These are phyloP conservation scores for Ptilorrhoa leucosticta DNA, from an alignment of 2,113 vertebrate genomes.

Conservation along the genomic window DNA sequence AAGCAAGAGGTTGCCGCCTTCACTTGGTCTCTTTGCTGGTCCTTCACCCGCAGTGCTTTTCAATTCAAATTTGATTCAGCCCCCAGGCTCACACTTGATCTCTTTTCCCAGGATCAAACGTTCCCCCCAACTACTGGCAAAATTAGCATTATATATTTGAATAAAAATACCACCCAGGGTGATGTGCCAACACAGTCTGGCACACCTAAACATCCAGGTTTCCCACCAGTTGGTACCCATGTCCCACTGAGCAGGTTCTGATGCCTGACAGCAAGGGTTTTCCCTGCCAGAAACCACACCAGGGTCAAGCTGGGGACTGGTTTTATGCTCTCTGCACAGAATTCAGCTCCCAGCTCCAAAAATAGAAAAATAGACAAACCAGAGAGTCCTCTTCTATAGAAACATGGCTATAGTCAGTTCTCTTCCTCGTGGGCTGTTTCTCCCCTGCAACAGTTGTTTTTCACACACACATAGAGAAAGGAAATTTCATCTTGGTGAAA, in stretches of 20 bases:
- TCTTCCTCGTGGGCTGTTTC: neutral
- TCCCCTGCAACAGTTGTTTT: neutral
- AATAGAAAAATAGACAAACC: neutral
- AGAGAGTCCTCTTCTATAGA: neutral
- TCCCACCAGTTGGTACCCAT: neutral
- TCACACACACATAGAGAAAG: neutral
- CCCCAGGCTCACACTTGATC: neutral
- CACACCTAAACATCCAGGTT: accelerated
- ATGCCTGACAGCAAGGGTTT: neutral
- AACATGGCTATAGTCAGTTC: neutral
- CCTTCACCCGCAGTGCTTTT: neutral
- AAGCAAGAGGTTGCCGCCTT: neutral
- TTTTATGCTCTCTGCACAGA: neutral
- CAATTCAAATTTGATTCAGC: neutral
- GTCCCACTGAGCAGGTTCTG: neutral
- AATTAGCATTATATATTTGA: neutral
- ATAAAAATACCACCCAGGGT: neutral
- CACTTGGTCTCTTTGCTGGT: accelerated
- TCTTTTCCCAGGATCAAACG: neutral
- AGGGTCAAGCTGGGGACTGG: neutral
- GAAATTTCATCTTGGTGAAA: neutral
- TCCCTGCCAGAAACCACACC: accelerated
- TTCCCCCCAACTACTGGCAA: accelerated
- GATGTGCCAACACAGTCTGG: neutral
- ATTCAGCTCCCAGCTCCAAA: neutral